Conservation (phyloP, 2,113 vertebrate species). For the Catharus minimus region DNA sequence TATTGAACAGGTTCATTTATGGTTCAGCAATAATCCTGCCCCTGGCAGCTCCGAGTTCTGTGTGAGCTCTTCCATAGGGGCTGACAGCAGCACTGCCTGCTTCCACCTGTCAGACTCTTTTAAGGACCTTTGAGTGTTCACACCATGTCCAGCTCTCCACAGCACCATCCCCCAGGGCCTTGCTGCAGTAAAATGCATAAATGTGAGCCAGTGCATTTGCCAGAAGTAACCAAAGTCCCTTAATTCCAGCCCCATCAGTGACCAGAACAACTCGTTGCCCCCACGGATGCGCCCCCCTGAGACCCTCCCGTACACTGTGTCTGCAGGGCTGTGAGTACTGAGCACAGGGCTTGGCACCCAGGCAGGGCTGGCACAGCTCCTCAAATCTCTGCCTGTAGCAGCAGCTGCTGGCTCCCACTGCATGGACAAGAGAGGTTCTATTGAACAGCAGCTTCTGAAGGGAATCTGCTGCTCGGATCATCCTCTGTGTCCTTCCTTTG, state of each 20-base stretch:
- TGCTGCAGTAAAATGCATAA: neutral
- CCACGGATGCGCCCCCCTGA: neutral
- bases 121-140: neutral
- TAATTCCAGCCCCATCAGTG: neutral
- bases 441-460: neutral
- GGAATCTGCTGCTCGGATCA: neutral
- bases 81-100: neutral
- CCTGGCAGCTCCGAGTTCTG: neutral
- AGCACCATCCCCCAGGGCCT: neutral
- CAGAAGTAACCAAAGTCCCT: neutral
- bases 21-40: neutral
- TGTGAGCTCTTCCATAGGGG: neutral
- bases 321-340: constrained; percentile 16
- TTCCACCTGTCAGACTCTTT: neutral
- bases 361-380: neutral
- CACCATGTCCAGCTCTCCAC: neutral
- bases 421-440: neutral
- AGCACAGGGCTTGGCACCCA: neutral
- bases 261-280: neutral
- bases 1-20: neutral
- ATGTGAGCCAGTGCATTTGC: neutral
- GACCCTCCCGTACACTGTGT: accelerated
- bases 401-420: neutral
- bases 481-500: neutral
- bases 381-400: neutral